These are phyloP conservation scores for Netelia melanura DNA, from an alignment of 2,888 invertebrate species.

Conservation along the genomic window DNA sequence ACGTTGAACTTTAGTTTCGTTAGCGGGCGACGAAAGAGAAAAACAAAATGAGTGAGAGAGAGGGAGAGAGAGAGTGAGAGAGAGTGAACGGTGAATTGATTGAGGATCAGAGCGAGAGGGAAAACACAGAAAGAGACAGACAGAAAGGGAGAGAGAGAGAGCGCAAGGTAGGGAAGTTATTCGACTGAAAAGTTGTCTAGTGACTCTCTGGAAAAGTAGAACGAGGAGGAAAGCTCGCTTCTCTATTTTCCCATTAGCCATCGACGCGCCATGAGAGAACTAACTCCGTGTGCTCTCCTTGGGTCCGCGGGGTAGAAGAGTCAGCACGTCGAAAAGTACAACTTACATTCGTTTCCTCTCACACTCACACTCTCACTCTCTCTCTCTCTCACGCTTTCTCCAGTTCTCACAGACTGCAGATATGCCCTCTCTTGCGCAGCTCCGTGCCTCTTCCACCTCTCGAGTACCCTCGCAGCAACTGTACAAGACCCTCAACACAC, in stretches of 20 bases:
- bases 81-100: background rate
- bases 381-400: conserved; percentile 46
- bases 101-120: conserved; percentile 4
- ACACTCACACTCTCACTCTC: conserved; percentile 3
- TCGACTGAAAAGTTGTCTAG: conserved; percentile 64
- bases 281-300: conserved; percentile 53
- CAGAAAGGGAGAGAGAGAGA: conserved; percentile 12
- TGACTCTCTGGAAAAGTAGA: conserved; percentile 62
- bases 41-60: background rate
- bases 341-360: conserved; percentile 53
- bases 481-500: conserved; percentile 57
- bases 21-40: conserved; percentile 25
- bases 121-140: background rate
- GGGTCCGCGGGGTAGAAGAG: conserved; percentile 32
- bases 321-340: conserved; percentile 64
- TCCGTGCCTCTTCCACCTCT: conserved; percentile 56
- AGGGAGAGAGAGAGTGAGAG: background rate
- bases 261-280: conserved; percentile 67
- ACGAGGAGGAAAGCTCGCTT: conserved; percentile 47
- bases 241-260: conserved; percentile 68
- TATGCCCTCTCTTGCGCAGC: conserved; percentile 51
- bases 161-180: conserved; percentile 34
- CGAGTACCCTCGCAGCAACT: conserved; percentile 43
- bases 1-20: conserved; percentile 55
- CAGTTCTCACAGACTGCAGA: conserved; percentile 32